Evolutionary conservation across 2,797 vertebrate genomes (phyloP), one percentile per base, ranked within the genome.

Genomic region (Takifugu rubripes): DNA sequence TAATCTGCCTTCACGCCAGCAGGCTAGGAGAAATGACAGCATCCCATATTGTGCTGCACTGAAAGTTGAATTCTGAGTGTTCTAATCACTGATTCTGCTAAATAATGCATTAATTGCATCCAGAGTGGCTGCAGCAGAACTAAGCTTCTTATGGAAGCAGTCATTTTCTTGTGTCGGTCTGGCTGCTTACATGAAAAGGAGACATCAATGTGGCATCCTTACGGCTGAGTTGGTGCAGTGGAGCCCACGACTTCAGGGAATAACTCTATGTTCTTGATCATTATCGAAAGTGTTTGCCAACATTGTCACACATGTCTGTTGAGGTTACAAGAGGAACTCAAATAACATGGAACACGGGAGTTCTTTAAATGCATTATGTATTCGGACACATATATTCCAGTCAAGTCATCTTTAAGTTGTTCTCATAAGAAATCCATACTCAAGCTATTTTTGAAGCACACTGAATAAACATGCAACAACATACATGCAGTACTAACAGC

Each of bases 21-120:
- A 57, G 64, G 66, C 64, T 14, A 11, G 25, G 54, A 64, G 58
- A 61, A 71, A 72, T 48, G 67, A 74, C 79, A 62, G 64, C 77
- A 14, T 61, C 58, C 60, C 58, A 49, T 49, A 74, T 68, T 69
- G 75, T 74, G 56, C 26, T 14, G 2, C 25, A 5, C 55, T 40
- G 59, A 68, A 75, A 73, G 74, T 67, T 3, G 64, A 77, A 79
- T 62, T 74, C 75, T 81, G 68, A 53, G 60, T 60, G 68, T 83
- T 59, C 57, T 79, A 81, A 81, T 83, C 70, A 53, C 65, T 40
- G 74, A 72, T 74, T 81, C 69, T 36, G 73, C 82, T 69, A 74
- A 86, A 87, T 84, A 86, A 84, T 72, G 74, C 77, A 81, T 84
- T 82, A 75, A 80, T 72, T 84, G 83, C 79, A 75, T 77, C 71